phyloP scores from a whole-genome alignment of 2,113 vertebrate species.

The Alligator mississippiensis region DNA sequence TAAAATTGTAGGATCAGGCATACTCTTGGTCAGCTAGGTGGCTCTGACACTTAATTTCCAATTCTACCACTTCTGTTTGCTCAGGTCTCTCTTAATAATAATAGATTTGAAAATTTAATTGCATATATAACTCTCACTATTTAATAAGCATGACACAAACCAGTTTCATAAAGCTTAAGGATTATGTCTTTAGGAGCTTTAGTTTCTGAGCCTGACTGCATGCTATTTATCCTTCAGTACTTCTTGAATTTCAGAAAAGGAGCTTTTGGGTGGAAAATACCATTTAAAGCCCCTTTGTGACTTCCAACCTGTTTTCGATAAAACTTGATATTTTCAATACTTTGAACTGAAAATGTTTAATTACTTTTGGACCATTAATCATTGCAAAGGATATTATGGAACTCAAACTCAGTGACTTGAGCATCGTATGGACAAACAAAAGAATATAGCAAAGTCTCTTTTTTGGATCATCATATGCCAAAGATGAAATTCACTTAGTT shows the following conservation, averaged over 20 bases:
- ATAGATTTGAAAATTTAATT: neutral
- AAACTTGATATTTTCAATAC: neutral
- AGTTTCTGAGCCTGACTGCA: neutral
- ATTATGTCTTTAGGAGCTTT: conserved; percentile 11
- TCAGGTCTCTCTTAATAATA: neutral
- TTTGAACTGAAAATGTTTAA: neutral
- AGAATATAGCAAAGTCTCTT: neutral
- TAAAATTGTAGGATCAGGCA: neutral
- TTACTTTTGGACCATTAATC: neutral
- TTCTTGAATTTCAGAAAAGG: neutral
- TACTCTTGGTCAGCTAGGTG: neutral
- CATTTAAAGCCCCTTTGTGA: neutral
- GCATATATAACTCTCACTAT: neutral
- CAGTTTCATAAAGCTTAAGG: neutral
- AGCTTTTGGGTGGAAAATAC: neutral
- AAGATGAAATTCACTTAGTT: neutral
- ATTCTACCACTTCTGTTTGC: neutral
- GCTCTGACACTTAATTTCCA: neutral
- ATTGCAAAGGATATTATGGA: neutral
- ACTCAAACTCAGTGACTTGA: neutral
- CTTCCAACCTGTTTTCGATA: neutral
- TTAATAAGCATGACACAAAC: conserved; percentile 18
- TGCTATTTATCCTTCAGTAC: neutral
- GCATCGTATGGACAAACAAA: neutral
- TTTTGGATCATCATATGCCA: neutral